A percentile compares a stretch with the other conserved stretches of the same genome.
Evolutionary conservation across 2,888 invertebrate species (phyloP).

Genomic region (Noctua fimbriata): DNA sequence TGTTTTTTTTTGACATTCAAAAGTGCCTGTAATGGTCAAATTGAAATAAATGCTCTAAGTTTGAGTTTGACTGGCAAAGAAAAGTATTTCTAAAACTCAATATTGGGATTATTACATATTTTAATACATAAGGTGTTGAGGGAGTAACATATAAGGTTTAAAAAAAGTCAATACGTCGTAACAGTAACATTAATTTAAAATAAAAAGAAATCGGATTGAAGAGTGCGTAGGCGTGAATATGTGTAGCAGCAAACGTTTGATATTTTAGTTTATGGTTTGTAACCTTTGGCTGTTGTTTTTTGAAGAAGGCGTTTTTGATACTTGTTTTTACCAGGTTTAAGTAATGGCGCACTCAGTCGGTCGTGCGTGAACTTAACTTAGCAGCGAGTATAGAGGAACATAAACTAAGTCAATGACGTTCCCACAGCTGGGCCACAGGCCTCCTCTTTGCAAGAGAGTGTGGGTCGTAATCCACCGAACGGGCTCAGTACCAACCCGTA

Average conservation of each 20-base stretch:
- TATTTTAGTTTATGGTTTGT: background rate
- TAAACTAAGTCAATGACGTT: background rate
- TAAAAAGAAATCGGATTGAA: background rate
- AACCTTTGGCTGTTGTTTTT: too few species aligned
- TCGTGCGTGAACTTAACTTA: background rate
- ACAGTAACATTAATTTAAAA: background rate
- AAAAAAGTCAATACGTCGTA: background rate
- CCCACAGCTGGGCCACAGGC: background rate
- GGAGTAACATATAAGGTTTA: too few species aligned
- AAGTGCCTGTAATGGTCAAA: too few species aligned
- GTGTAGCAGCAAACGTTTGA: background rate
- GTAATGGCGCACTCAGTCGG: background rate
- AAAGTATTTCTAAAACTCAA: too few species aligned
- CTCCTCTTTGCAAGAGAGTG: background rate
- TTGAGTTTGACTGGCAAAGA: too few species aligned
- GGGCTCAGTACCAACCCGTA: background rate
- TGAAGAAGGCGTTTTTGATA: too few species aligned
- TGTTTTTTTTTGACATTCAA: too few species aligned
- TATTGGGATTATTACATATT: too few species aligned
- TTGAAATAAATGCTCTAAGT: too few species aligned
- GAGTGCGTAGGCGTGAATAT: background rate
- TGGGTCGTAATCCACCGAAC: too few species aligned
- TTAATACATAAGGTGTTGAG: too few species aligned
- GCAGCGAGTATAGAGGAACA: background rate
- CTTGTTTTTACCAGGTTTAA: background rate